phyloP scores from a whole-genome alignment of 2,888 invertebrate species.

The Eupelmus urozonus region DNA sequence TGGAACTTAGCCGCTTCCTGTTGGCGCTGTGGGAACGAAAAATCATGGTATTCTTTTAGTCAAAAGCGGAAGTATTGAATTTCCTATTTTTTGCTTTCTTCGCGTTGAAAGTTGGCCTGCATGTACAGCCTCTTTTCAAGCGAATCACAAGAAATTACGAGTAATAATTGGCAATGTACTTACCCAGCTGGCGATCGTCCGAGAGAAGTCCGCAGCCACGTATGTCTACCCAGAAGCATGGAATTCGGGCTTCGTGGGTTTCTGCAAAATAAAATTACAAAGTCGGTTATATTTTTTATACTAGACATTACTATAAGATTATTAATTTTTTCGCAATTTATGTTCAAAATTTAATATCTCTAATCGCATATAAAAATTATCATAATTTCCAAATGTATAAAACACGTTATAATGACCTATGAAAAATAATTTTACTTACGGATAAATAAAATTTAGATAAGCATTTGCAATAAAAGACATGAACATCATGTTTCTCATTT shows the following conservation, averaged over 20 bases:
- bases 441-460: slow-evolving; percentile 12
- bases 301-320: no score
- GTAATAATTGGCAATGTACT: slow-evolving; percentile 61
- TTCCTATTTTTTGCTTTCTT: not conserved
- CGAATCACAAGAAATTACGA: not conserved
- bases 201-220: slow-evolving; percentile 91
- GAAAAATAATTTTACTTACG: slow-evolving; percentile 25
- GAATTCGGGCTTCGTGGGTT: slow-evolving; percentile 82
- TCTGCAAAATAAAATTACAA: slow-evolving; percentile 68
- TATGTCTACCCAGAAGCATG: slow-evolving; percentile 84
- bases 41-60: slow-evolving; percentile 62
- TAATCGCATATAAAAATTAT: no score
- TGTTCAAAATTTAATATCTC: no score
- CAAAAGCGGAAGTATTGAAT: slow-evolving; percentile 64
- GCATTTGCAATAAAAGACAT: not conserved
- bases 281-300: no score
- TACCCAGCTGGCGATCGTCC: slow-evolving; percentile 90
- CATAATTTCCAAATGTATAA: no score
- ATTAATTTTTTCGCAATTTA: no score
- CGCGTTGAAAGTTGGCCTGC: no score
- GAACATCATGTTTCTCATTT: no score
- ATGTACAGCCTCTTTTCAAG: not conserved
- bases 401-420: no score
- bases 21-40: slow-evolving; percentile 83
- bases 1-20: slow-evolving; percentile 89